These are phyloP conservation scores for Neotoxoptera formosana DNA, from an alignment of 1,140 invertebrate genomes.

Conservation along the genomic window DNA sequence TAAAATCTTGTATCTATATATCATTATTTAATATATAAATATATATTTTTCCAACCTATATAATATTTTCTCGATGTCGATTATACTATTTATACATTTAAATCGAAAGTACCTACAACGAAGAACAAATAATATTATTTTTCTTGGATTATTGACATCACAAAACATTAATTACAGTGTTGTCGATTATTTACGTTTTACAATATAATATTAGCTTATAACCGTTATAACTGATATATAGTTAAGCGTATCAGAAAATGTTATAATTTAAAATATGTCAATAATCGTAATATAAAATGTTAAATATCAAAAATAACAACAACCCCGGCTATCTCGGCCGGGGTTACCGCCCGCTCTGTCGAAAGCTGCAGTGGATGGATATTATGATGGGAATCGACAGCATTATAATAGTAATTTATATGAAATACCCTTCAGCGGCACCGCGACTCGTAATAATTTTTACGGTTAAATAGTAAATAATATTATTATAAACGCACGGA, in stretches of 20 bases:
- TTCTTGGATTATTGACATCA: neutral
- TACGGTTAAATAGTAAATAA: neutral
- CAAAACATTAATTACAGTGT: neutral
- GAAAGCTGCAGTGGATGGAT: neutral
- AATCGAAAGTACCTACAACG: neutral
- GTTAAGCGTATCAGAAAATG: neutral
- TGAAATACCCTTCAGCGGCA: neutral
- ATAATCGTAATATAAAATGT: neutral
- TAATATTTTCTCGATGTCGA: neutral
- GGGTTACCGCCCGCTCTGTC: neutral
- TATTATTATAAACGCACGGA: neutral
- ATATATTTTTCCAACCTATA: neutral
- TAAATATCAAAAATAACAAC: conserved; percentile 5
- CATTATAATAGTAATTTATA: neutral
- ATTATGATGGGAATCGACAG: neutral
- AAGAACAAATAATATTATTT: neutral
- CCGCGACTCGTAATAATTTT: neutral
- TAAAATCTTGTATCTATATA: neutral
- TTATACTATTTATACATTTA: neutral
- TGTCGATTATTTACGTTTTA: neutral
- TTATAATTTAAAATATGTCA: conserved; percentile 7
- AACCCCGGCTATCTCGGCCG: neutral
- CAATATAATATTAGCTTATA: too few relatives aligned
- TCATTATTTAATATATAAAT: neutral
- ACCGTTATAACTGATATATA: neutral